phyloP scores from a whole-genome alignment of 2,797 vertebrate genomes.

The Phataginus tetradactyla region DNA sequence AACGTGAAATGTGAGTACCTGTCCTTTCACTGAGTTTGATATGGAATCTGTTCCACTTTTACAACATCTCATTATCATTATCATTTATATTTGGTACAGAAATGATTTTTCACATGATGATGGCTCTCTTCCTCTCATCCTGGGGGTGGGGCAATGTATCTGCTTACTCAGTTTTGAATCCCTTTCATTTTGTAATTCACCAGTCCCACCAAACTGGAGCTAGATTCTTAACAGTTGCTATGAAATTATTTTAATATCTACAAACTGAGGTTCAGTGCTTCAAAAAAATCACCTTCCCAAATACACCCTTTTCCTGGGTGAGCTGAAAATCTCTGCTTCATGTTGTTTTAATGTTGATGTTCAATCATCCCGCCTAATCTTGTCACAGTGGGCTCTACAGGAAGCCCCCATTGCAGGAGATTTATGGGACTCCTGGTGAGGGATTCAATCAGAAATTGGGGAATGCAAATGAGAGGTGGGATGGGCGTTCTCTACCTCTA shows the following conservation, averaged over 20 bases:
- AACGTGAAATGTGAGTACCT: neutral
- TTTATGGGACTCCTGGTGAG: slow-evolving; percentile 58
- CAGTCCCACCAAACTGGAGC: neutral
- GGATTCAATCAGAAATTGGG: slow-evolving; percentile 78
- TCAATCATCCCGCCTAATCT: slow-evolving; percentile 76
- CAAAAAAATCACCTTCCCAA: slow-evolving; percentile 54
- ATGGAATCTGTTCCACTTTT: slow-evolving; percentile 8
- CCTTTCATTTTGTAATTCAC: slow-evolving; percentile 63
- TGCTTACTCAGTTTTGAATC: slow-evolving; percentile 47
- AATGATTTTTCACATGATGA: slow-evolving; percentile 46
- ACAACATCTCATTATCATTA: slow-evolving; percentile 24
- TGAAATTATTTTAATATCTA: slow-evolving; percentile 66
- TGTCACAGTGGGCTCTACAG: slow-evolving; percentile 59
- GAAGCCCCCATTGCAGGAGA: slow-evolving; percentile 74
- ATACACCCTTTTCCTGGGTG: slow-evolving; percentile 47
- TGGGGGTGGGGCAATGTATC: slow-evolving; percentile 32
- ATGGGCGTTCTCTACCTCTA: slow-evolving; percentile 78
- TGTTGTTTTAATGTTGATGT: slow-evolving; percentile 68
- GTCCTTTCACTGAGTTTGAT: slow-evolving; percentile 29
- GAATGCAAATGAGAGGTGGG: slow-evolving; percentile 79
- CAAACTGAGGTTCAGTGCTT: slow-evolving; percentile 44
- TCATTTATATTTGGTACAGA: slow-evolving; percentile 52
- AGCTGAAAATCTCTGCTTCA: slow-evolving; percentile 49
- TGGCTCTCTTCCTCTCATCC: slow-evolving; percentile 31
- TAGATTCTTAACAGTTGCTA: slow-evolving; percentile 65